Conservation (phyloP, 2,797 vertebrate genomes). For the Gallinago nigripennis region DNA sequence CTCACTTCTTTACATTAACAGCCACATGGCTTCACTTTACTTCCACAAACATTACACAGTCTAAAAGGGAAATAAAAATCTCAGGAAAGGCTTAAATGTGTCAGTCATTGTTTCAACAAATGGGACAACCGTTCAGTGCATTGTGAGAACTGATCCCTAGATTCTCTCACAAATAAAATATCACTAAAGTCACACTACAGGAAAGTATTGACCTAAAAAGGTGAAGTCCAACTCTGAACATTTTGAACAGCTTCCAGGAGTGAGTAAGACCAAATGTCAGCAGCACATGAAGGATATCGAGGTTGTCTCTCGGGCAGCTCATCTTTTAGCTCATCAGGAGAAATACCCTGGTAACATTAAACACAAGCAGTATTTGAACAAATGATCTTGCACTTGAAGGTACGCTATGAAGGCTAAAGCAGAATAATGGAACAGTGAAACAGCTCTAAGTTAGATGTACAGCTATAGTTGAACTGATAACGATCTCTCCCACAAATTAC, state of each 20-base stretch:
- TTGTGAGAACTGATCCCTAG: background rate
- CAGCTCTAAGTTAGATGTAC: background rate
- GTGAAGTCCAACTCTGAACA: background rate
- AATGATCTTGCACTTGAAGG: background rate
- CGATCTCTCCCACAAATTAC: background rate
- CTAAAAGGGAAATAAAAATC: conserved; percentile 5
- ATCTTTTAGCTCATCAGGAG: conserved; percentile 88
- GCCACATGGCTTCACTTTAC: background rate
- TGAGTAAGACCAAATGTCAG: background rate
- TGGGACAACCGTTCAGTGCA: background rate
- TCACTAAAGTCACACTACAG: background rate
- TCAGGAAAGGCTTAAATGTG: background rate
- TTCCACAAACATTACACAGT: background rate
- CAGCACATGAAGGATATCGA: conserved; percentile 89
- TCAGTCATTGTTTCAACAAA: background rate
- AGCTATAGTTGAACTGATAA: background rate
- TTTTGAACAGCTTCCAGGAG: conserved; percentile 29
- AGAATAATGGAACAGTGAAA: background rate
- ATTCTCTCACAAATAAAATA: background rate
- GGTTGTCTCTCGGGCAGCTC: conserved; percentile 93
- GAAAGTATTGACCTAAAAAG: conserved; percentile 36
- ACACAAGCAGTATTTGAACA: conserved; percentile 44
- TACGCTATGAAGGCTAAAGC: background rate
- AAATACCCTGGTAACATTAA: conserved; percentile 84
- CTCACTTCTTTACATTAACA: conserved; percentile 19